These are phyloP conservation scores for Arrhamphus sclerolepis DNA, from an alignment of 2,797 vertebrate species.

Conservation along the genomic window DNA sequence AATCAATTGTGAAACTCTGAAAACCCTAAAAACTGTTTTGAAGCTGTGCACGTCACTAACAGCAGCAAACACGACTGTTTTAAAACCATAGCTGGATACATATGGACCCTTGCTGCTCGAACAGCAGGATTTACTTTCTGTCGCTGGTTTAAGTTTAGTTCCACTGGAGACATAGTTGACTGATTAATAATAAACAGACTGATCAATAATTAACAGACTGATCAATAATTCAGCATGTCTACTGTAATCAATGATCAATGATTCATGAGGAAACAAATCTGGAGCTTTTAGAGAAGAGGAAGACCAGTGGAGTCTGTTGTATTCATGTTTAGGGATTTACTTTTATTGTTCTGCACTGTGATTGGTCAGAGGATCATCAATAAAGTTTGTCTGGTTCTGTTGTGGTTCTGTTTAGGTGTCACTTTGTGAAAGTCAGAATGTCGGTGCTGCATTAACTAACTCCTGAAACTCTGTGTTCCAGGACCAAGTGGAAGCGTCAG, in stretches of 20 bases:
- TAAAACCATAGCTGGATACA: no score
- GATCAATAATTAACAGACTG: constrained; percentile 92
- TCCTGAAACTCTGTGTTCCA: constrained; percentile 42
- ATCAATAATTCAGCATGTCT: constrained; percentile 89
- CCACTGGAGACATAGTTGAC: constrained; percentile 49
- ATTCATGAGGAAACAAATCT: constrained; percentile 74
- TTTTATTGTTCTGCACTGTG: neutral
- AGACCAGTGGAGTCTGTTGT: neutral
- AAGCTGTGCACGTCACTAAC: no score
- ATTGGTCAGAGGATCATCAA: no score
- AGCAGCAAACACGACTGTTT: no score
- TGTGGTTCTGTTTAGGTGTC: neutral
- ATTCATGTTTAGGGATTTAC: constrained; percentile 15
- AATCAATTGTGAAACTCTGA: no score
- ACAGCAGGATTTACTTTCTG: no score
- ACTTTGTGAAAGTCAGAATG: neutral
- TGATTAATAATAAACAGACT: constrained; percentile 86
- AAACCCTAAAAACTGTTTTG: no score
- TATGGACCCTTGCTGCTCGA: no score
- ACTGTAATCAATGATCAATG: constrained; percentile 89
- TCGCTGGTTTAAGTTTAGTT: no score
- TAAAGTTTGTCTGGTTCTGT: no score
- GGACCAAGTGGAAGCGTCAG: constrained; percentile 96
- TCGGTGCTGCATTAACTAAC: neutral
- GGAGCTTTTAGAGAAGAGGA: constrained; percentile 34